Evolutionary conservation across 1,140 invertebrate species (phyloP).

Genomic region (Olivierus martensii): DNA sequence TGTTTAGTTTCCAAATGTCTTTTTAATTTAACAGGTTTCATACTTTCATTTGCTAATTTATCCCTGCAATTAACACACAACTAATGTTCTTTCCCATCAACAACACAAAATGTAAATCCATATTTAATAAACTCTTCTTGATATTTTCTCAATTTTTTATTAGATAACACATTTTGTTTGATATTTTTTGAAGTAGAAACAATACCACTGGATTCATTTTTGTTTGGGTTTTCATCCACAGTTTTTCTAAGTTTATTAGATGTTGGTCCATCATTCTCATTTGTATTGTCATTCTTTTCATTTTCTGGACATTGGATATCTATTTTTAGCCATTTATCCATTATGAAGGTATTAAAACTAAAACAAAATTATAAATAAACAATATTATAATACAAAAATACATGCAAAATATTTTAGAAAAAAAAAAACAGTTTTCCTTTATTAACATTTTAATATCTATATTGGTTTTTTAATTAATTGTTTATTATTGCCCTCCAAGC

Average conservation of each 20-base stretch:
- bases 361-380: neutral
- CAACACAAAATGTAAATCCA: neutral
- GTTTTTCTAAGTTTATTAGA: neutral
- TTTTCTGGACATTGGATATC: neutral
- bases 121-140: slow-evolving; percentile 1
- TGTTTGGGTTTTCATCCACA: neutral
- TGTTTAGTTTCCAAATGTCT: slow-evolving; percentile 4
- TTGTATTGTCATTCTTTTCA: neutral
- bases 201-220: neutral
- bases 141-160: slow-evolving; percentile 13
- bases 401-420: slow-evolving; percentile 4
- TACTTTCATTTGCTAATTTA: neutral
- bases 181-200: neutral
- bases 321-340: slow-evolving; percentile 2
- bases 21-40: slow-evolving; percentile 5
- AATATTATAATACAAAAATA: neutral
- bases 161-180: neutral
- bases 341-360: slow-evolving; percentile 1
- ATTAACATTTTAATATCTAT: slow-evolving; percentile 3
- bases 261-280: neutral
- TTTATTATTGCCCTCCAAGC: too few relatives aligned
- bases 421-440: slow-evolving; percentile 1
- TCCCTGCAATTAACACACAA: neutral
- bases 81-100: neutral
- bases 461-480: neutral